Base-by-base conservation (phyloP, 2,113 vertebrate genomes). In the Podiceps cristatus region DNA sequence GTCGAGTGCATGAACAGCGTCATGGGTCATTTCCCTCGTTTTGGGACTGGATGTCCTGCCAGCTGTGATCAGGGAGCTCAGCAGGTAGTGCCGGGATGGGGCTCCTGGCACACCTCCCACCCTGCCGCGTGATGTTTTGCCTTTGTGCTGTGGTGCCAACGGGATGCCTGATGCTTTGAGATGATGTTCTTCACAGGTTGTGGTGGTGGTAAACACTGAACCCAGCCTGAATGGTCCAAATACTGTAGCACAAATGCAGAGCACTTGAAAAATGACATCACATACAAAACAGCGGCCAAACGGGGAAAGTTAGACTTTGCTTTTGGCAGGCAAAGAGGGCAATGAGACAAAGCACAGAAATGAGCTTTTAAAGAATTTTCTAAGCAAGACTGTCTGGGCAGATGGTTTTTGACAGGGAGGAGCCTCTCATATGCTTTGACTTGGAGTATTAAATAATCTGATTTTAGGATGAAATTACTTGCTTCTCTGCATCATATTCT, bases 241-340 rank as follows among this genome's bases (percentile, higher is more conserved):
- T 58, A 78, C 75, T 20, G 4, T 58, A 90, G 92, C 69, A 95
- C 18, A 3, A 3, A 53, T 73, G 85, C 50, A 59, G 25, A 60
- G n/a, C 10, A 5, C 44, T 81, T 77, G 56, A 86, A 88, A 91
- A 91, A 96, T 98, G 85, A 96, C 91, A 92, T 98, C 96, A 96
- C 42, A 52, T 18, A 27, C 68, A 69, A 64, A 15, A 14, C 10
- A 85, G 52, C 40, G 66, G 96, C 98, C 91, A 96, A 85, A 66
- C 27, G 17, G 74, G 81, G 75, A 74, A 80, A 66, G 45, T 31
- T 56, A 83, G 73, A 69, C 42, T 71, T 89, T 15, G 23, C n/a
- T 76, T 86, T 91, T 96, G 91, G 92, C 88, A 66, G 85, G 66
- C 37, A 66, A 71, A 77, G n/a, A 47, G 4, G n/a, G 33, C 53